These are phyloP conservation scores for Pachyrhynchus sulphureomaculatus DNA, from an alignment of 1,140 invertebrate species.

Conservation along the genomic window DNA sequence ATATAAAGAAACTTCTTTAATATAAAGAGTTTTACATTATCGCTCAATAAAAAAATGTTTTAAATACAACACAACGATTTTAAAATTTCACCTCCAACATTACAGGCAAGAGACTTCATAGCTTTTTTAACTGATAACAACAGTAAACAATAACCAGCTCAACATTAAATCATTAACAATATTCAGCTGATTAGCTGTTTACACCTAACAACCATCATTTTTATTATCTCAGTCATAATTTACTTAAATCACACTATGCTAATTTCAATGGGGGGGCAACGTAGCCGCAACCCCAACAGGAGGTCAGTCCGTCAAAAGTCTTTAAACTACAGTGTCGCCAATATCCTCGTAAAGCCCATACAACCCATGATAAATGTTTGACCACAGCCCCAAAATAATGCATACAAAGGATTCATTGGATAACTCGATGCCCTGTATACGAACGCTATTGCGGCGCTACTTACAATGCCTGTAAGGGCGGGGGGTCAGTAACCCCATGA, in stretches of 20 bases:
- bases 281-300: not conserved
- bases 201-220: not conserved
- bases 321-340: constrained; percentile 79
- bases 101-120: constrained; percentile 8
- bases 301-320: constrained; percentile 7
- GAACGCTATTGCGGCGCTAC: constrained; percentile 90
- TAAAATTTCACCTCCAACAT: not conserved
- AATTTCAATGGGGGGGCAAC: constrained; percentile 2
- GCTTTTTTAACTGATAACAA: not conserved
- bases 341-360: constrained; percentile 87
- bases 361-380: constrained; percentile 87
- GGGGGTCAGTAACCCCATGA: constrained; percentile 87
- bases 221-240: constrained; percentile 2
- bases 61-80: not conserved
- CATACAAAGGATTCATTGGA: constrained; percentile 86
- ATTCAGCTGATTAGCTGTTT: constrained; percentile 1
- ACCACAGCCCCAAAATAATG: constrained; percentile 89
- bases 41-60: too few species aligned
- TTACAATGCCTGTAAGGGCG: constrained; percentile 82
- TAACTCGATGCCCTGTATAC: constrained; percentile 87
- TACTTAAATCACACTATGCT: constrained; percentile 15
- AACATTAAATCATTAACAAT: constrained; percentile 19
- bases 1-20: too few species aligned
- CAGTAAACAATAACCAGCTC: constrained; percentile 18
- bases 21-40: too few species aligned